These are phyloP conservation scores for Dipodomys ordii DNA, from an alignment of 2,113 vertebrate species.

Conservation along the genomic window DNA sequence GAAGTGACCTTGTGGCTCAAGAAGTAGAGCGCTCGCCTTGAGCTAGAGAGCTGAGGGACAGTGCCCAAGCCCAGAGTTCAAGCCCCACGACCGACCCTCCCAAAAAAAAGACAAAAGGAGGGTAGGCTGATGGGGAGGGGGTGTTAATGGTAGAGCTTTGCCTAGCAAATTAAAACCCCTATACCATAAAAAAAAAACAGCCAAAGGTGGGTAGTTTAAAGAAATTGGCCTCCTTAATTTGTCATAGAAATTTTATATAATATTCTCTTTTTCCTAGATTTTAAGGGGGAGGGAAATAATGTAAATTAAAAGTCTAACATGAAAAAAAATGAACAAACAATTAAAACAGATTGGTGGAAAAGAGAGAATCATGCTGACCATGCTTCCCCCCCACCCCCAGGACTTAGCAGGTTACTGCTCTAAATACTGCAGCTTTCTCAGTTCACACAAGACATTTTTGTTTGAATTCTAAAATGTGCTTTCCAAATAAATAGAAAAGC, in stretches of 20 bases:
- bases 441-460: slow-evolving; percentile 30
- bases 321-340: background rate
- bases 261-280: background rate
- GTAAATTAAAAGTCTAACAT: background rate
- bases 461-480: slow-evolving; percentile 36
- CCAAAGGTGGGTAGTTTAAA: background rate
- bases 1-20: too few relatives aligned
- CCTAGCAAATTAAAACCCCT: too few relatives aligned
- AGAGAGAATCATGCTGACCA: background rate
- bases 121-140: too few relatives aligned
- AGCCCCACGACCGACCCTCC: too few relatives aligned
- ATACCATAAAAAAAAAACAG: too few relatives aligned
- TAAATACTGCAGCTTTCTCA: background rate
- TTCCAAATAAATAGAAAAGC: background rate
- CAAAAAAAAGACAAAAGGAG: background rate
- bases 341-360: slow-evolving; percentile 28
- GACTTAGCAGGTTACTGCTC: background rate
- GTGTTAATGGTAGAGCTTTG: too few relatives aligned
- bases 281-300: background rate
- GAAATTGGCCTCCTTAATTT: slow-evolving; percentile 14
- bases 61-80: too few relatives aligned
- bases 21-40: too few relatives aligned
- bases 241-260: background rate
- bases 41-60: too few relatives aligned
- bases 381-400: background rate